Conservation (phyloP, 2,113 vertebrate genomes). For the Oncorhynchus nerka region DNA sequence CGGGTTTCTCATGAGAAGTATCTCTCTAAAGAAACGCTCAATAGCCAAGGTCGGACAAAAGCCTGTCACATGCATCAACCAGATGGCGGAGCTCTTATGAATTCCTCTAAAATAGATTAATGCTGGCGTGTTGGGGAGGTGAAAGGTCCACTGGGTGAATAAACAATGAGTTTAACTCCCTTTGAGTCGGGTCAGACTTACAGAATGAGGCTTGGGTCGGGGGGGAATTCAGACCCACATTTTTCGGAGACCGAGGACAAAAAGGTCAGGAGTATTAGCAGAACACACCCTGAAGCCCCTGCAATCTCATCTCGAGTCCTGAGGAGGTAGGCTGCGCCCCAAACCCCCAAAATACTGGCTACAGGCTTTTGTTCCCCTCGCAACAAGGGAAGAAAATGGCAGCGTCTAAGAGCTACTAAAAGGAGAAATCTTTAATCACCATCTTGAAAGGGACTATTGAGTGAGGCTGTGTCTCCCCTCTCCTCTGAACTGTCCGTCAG, state of each 20-base stretch:
- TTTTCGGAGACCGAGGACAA: constrained; percentile 15
- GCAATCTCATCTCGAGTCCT: constrained; percentile 20
- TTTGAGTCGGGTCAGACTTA: constrained; percentile 49
- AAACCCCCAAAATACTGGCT: constrained; percentile 28
- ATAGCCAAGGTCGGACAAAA: constrained; percentile 8
- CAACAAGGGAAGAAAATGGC: constrained; percentile 17
- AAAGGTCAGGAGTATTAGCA: constrained; percentile 35
- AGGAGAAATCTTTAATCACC: constrained; percentile 56
- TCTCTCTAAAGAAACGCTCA: background rate
- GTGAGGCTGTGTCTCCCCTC: constrained; percentile 33
- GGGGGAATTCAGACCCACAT: constrained; percentile 2
- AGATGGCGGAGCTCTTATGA: constrained; percentile 15
- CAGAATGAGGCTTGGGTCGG: constrained; percentile 27
- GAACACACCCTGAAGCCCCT: constrained; percentile 24
- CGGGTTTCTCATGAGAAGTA: constrained; percentile 1
- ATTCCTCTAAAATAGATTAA: constrained; percentile 28
- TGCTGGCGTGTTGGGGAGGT: constrained; percentile 28
- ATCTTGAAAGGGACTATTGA: constrained; percentile 53
- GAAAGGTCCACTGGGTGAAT: constrained; percentile 35
- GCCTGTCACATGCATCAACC: constrained; percentile 5
- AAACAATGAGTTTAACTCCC: constrained; percentile 41
- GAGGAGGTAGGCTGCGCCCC: constrained; percentile 10
- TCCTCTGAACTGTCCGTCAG: constrained; percentile 62
- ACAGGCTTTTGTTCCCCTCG: constrained; percentile 28
- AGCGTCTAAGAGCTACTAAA: constrained; percentile 29